Conservation (phyloP, 1,140 invertebrate species). For the Tribolium madens region DNA sequence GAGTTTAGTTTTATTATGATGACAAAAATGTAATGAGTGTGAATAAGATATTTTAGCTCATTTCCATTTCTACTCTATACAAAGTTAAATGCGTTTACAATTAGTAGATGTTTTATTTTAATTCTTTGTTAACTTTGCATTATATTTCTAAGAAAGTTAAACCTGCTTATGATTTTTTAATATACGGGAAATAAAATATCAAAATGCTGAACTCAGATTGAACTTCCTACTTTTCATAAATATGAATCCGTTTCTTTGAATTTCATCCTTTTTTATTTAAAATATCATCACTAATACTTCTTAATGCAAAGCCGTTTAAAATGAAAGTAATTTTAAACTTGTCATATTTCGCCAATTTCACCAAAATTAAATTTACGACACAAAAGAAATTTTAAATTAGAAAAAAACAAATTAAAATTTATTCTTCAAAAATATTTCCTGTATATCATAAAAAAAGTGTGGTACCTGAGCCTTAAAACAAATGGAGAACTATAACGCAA, state of each 20-base stretch:
- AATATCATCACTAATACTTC: slow-evolving; percentile 12
- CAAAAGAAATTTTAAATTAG: neutral
- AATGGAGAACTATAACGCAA: slow-evolving; percentile 12
- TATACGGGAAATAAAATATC: neutral
- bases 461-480: neutral
- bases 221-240: slow-evolving; percentile 10
- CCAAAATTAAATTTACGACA: slow-evolving; percentile 23
- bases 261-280: slow-evolving; percentile 22
- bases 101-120: too few species aligned
- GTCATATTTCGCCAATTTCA: slow-evolving; percentile 14
- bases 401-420: neutral
- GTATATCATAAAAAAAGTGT: neutral
- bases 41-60: too few species aligned
- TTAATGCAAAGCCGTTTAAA: slow-evolving; percentile 20
- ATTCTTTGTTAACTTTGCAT: too few species aligned
- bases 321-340: slow-evolving; percentile 25
- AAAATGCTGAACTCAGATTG: neutral
- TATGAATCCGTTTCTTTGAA: slow-evolving; percentile 12
- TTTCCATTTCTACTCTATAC: too few species aligned
- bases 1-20: too few species aligned
- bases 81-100: too few species aligned
- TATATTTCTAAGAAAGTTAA: neutral
- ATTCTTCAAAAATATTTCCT: neutral
- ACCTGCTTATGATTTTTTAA: neutral
- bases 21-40: too few species aligned